Base-by-base conservation (phyloP, 2,888 invertebrate species). In the Lasius fuliginosus region DNA sequence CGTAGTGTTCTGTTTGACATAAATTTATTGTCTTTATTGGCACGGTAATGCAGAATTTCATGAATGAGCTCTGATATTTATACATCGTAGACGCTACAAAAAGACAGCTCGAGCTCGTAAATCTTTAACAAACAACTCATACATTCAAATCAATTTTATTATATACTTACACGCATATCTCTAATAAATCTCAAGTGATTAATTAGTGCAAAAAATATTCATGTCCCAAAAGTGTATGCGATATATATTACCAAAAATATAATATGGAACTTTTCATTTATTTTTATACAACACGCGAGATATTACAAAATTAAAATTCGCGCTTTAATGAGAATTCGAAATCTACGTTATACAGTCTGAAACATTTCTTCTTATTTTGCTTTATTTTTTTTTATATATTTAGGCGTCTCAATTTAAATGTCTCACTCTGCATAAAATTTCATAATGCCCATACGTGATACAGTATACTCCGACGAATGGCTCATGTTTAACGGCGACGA, bases 1-100 rank as follows among this genome's bases (percentile, higher is more conserved):
- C 58, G 18, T 18, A 53, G 30, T 33, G 18, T 60, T n/a, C 23
- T 36, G 42, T 73, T 73, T 71, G 42, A 79, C 30, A 33, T 27
- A 46, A 79, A 79, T 79, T 71, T 69, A 81, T 49, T 77, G 46
- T 27, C 33, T 36, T 60, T 46, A 58, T 79, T 42, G 42, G 27
- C 6, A 12, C 30, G 27, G 30, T 46, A 75, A 65, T 1, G 23
- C 9, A 8, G 5, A 58, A 15, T n/a, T 8, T 15, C 33, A 33
- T n/a, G n/a, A 42, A 58, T 42, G 18, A 40, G 15, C 8, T 42
- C 33, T 69, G 23, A 58, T 60, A 42, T 73, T 73, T 46, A 36
- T 36, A 23, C 11, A 79, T 58, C 23, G 30, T 36, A 23, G 33
- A 73, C 6, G 15, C 9, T 27, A 12, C 23, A 40, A 49, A 58